phyloP scores from a whole-genome alignment of 2,888 invertebrate genomes.

The Drosophila antonietae region DNA sequence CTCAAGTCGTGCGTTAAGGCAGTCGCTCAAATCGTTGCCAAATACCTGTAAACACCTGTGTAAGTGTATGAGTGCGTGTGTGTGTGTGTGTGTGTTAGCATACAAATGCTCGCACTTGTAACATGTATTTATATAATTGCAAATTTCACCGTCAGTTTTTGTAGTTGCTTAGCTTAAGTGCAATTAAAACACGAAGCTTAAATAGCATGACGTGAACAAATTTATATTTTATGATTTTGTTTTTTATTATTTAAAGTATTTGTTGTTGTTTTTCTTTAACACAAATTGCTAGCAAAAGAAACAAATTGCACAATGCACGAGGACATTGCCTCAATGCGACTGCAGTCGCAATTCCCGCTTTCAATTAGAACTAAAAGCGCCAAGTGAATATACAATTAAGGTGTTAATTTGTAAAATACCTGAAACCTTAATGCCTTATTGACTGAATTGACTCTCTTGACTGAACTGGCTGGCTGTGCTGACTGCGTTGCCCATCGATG shows the following conservation, averaged over 20 bases:
- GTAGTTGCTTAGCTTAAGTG: conserved; percentile 53
- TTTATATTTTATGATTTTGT: background rate
- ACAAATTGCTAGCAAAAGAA: conserved; percentile 1
- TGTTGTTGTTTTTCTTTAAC: background rate
- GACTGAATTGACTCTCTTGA: background rate
- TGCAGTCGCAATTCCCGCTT: background rate
- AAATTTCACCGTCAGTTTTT: conserved; percentile 65
- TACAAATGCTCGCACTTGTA: conserved; percentile 31
- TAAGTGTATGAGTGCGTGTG: background rate
- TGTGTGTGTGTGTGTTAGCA: background rate
- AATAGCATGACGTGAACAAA: conserved; percentile 62
- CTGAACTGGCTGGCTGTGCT: background rate
- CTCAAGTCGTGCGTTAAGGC: conserved; percentile 19
- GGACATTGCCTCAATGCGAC: conserved; percentile 7
- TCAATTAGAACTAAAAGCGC: conserved; percentile 11
- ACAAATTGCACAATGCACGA: conserved; percentile 17
- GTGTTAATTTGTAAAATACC: conserved; percentile 27
- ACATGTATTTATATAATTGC: conserved; percentile 68
- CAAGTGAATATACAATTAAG: background rate
- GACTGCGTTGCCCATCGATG: background rate
- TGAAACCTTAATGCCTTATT: background rate
- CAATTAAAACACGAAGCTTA: conserved; percentile 63
- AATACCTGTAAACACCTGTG: conserved; percentile 12
- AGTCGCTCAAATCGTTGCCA: conserved; percentile 9
- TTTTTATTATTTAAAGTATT: conserved; percentile 25